Conservation (phyloP, 2,888 invertebrate species). For the Orchesellides sinensis region DNA sequence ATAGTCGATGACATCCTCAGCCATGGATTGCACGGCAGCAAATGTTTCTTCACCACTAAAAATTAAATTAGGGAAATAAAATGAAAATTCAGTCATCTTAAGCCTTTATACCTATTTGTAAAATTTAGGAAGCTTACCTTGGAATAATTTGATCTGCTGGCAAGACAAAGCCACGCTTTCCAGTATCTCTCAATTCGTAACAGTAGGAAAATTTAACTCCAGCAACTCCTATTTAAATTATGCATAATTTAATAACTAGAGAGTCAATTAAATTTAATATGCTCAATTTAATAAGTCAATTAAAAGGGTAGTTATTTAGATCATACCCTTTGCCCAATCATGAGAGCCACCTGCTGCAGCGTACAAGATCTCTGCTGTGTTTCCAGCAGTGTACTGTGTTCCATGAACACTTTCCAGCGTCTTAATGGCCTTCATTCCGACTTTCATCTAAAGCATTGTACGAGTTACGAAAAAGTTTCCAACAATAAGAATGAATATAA, state of each 20-base stretch:
- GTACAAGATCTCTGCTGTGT: conserved; percentile 73
- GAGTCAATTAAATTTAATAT: neutral
- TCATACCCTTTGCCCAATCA: conserved; percentile 73
- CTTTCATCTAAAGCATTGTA: conserved; percentile 45
- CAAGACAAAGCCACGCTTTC: conserved; percentile 68
- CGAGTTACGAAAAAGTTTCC: neutral
- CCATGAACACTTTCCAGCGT: conserved; percentile 71
- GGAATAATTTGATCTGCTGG: conserved; percentile 72
- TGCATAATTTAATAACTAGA: neutral
- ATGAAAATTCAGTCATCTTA: neutral
- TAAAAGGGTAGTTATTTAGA: neutral
- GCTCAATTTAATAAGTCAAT: no score
- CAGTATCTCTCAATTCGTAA: conserved; percentile 70
- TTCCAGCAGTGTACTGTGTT: conserved; percentile 73
- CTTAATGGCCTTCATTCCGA: conserved; percentile 70
- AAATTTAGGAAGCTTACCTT: conserved; percentile 1
- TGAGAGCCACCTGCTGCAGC: conserved; percentile 68
- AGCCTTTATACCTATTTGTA: neutral
- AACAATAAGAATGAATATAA: neutral
- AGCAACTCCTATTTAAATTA: conserved; percentile 79
- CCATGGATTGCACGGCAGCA: conserved; percentile 72
- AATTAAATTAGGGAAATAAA: neutral
- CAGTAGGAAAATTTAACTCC: conserved; percentile 76
- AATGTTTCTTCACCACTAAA: conserved; percentile 71
- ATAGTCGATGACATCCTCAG: conserved; percentile 66